A percentile compares a stretch with the other conserved stretches of the same genome.
Conservation (phyloP, 1,140 invertebrate species). For the Globodera ellingtonae region DNA sequence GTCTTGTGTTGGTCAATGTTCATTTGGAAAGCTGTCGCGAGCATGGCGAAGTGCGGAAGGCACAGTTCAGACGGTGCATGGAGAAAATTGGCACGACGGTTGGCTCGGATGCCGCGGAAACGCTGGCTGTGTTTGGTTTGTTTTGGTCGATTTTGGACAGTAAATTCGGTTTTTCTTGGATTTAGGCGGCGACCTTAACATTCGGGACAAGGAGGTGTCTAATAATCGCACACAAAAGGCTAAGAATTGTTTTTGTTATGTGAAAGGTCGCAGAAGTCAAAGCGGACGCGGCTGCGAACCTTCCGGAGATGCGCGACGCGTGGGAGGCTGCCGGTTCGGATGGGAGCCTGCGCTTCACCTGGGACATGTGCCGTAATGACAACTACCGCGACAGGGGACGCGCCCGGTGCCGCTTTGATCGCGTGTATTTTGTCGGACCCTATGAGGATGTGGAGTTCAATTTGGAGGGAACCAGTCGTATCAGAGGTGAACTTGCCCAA, state of each 20-base stretch:
- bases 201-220: slow-evolving; percentile 44
- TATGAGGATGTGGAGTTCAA: slow-evolving; percentile 43
- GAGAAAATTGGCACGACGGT: slow-evolving; percentile 34
- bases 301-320: slow-evolving; percentile 41
- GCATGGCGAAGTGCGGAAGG: slow-evolving; percentile 31
- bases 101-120: slow-evolving; percentile 6
- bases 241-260: background rate
- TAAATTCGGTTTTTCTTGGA: background rate
- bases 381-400: slow-evolving; percentile 24
- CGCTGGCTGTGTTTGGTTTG: slow-evolving; percentile 37
- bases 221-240: background rate
- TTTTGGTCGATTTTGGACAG: background rate
- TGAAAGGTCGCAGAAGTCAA: background rate
- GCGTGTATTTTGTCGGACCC: slow-evolving; percentile 31
- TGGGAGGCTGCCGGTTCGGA: slow-evolving; percentile 41
- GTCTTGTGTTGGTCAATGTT: slow-evolving; percentile 50
- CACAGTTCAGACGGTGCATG: slow-evolving; percentile 51
- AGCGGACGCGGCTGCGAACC: background rate
- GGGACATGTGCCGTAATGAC: slow-evolving; percentile 44
- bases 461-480: slow-evolving; percentile 42
- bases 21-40: slow-evolving; percentile 56
- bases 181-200: slow-evolving; percentile 41
- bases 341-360: slow-evolving; percentile 29
- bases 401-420: slow-evolving; percentile 43
- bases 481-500: slow-evolving; percentile 14